These are phyloP conservation scores for Apostichopus californicus DNA, from an alignment of 35 echinoderm and acorn worm genomes.

Conservation along the genomic window DNA sequence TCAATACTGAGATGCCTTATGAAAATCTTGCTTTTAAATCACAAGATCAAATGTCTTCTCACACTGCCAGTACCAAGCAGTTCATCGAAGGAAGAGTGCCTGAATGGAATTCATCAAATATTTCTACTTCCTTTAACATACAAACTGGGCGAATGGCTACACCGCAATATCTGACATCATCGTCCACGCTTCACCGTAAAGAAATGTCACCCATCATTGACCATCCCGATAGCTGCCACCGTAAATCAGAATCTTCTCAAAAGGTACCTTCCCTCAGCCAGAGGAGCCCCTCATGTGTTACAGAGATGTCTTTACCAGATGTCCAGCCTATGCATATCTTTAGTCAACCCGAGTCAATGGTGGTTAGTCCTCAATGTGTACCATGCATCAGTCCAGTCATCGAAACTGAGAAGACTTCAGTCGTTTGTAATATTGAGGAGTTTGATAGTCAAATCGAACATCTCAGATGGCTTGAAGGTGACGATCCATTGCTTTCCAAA, in stretches of 20 bases:
- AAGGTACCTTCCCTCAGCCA: slow-evolving; percentile 9
- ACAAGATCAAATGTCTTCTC: too few relatives aligned
- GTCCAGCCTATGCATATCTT: neutral
- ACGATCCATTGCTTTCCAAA: neutral
- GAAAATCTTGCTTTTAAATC: neutral
- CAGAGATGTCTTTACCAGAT: slow-evolving; percentile 26
- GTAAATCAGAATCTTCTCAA: neutral
- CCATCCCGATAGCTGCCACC: neutral
- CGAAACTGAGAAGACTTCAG: neutral
- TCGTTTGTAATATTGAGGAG: neutral
- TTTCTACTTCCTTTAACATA: too few relatives aligned
- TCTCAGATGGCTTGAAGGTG: neutral
- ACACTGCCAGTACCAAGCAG: too few relatives aligned
- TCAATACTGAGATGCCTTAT: neutral
- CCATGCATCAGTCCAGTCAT: neutral
- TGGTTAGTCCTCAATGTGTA: neutral
- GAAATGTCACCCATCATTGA: neutral
- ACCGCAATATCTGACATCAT: too few relatives aligned
- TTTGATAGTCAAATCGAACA: neutral
- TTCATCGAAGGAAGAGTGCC: too few relatives aligned
- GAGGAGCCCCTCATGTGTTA: neutral
- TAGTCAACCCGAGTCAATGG: neutral
- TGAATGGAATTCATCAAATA: too few relatives aligned
- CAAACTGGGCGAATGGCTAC: too few relatives aligned
- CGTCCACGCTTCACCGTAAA: neutral